These are phyloP conservation scores for Romanogobio albipinnatus DNA, from an alignment of 2,113 vertebrate species.

Conservation along the genomic window DNA sequence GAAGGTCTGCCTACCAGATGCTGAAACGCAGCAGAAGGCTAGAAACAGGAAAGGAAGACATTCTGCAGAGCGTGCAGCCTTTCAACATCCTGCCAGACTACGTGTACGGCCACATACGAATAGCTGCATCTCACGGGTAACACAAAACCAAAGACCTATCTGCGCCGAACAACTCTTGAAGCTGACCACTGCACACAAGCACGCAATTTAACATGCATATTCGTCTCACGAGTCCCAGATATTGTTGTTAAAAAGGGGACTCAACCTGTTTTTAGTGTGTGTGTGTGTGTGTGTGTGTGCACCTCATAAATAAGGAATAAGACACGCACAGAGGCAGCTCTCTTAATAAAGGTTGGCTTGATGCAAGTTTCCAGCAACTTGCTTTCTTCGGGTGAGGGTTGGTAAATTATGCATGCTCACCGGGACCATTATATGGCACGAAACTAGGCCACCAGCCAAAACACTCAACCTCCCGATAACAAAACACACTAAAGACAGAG, in stretches of 20 bases:
- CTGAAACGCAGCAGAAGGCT: constrained; percentile 44
- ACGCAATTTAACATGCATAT: background rate
- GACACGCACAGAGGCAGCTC: constrained; percentile 60
- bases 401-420: constrained; percentile 77
- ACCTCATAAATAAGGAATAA: constrained; percentile 65
- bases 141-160: background rate
- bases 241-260: background rate
- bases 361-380: constrained; percentile 52
- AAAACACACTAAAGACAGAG: constrained; percentile 45
- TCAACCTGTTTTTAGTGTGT: constrained; percentile 52
- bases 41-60: constrained; percentile 69
- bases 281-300: constrained; percentile 25
- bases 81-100: constrained; percentile 73
- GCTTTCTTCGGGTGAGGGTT: constrained; percentile 60
- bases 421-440: constrained; percentile 63
- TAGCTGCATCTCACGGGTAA: constrained; percentile 37
- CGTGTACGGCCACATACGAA: constrained; percentile 49
- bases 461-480: constrained; percentile 58
- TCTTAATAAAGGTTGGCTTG: constrained; percentile 60
- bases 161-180: background rate
- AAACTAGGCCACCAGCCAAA: constrained; percentile 76
- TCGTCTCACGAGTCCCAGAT: background rate
- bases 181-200: background rate
- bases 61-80: constrained; percentile 71
- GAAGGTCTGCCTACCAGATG: constrained; percentile 45